A percentile compares a stretch with the other conserved stretches of the same genome.
Conservation (phyloP, 2,888 invertebrate genomes). For the Ochropleura plecta region DNA sequence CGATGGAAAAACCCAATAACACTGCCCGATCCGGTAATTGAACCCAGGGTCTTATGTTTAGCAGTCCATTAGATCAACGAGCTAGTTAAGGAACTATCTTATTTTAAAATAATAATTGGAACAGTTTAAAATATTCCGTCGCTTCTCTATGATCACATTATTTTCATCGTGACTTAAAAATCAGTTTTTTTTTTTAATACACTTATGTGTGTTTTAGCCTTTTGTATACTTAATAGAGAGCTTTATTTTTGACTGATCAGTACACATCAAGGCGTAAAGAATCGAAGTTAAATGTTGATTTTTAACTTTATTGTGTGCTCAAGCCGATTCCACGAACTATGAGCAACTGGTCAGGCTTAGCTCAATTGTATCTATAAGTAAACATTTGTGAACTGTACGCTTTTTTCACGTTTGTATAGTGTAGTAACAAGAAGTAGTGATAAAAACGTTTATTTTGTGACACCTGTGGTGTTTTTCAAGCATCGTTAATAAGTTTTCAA, state of each 20-base stretch:
- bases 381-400: slow-evolving; percentile 43
- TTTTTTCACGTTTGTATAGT: slow-evolving; percentile 35
- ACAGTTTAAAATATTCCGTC: not conserved
- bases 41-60: no score
- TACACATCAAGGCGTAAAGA: slow-evolving; percentile 42
- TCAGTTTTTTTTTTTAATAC: no score
- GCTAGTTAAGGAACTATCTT: no score
- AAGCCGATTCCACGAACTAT: slow-evolving; percentile 57
- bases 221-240: slow-evolving; percentile 36
- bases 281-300: slow-evolving; percentile 65
- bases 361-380: slow-evolving; percentile 34
- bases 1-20: no score
- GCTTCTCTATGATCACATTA: not conserved
- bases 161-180: no score
- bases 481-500: slow-evolving; percentile 1
- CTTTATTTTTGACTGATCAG: slow-evolving; percentile 51
- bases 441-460: slow-evolving; percentile 25
- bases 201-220: not conserved
- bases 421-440: slow-evolving; percentile 37
- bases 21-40: no score
- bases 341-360: slow-evolving; percentile 36
- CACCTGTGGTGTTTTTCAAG: slow-evolving; percentile 27
- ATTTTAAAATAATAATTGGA: no score
- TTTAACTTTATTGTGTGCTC: slow-evolving; percentile 44
- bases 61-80: no score